Evolutionary conservation across 2,888 invertebrate genomes (phyloP), one percentile per base, ranked within the genome.

Genomic region (Amphipoea oculea): DNA sequence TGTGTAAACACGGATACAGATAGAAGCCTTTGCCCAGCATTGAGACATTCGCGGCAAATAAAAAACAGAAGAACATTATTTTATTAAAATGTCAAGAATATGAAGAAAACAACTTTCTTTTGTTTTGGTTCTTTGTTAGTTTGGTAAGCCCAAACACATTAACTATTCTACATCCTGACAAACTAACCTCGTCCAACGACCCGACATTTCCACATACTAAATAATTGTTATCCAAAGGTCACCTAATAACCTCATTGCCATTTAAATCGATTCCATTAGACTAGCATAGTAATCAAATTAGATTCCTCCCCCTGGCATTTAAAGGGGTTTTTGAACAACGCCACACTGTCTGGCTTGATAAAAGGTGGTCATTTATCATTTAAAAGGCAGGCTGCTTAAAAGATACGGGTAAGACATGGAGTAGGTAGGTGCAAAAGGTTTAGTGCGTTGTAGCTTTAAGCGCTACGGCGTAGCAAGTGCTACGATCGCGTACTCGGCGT

Each of bases 231-330:
- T 12, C 68, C 62, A 82, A 82, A 85, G 78, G 76, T 45, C 81
- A 77, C 80, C 85, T 69, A 82, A 84, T 87, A 83, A 85, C 86
- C 86, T 76, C 86, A 82, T 86, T 87, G 76, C 76, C 62, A 81
- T 85, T 80, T 71, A 84, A 86, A 85, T 85, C 85, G 84, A 86
- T 88, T 86, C 90, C 89, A 90, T 92, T 92, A 91, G 88, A 85
- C 88, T 86, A 78, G 85, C 82, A 81, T 83, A 77, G 90, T 91
- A 91, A 91, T 92, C 90, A 89, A 91, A 92, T 92, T 91, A 92
- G 74, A 71, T 69, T 67, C 63, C 20, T 40, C 9, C 68, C 68
- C 75, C 68, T 70, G 62, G 60, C 76, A 63, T 82, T 84, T 78
- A 48, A 69, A 76, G 79, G 85, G 87, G 86, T 84, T 88, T 89